phyloP scores from a whole-genome alignment of 2,113 vertebrate genomes.

The Syrrhaptes paradoxus region DNA sequence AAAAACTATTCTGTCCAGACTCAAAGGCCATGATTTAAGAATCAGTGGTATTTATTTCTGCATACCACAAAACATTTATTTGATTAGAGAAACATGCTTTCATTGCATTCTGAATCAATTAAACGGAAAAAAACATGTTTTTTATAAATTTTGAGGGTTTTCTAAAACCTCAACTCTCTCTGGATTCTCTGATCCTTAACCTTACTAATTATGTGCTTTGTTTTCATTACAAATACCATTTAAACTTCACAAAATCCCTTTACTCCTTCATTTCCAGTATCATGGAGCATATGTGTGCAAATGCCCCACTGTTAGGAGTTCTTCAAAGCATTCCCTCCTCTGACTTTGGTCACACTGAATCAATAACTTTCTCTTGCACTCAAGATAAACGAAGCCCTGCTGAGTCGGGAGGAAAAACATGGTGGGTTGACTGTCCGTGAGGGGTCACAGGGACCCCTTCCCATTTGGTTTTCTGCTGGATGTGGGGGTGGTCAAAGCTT shows the following conservation, averaged over 20 bases:
- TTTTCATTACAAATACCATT: conserved; percentile 42
- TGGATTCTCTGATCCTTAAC: conserved; percentile 56
- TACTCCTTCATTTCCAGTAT: not conserved
- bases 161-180: conserved; percentile 24
- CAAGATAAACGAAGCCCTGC: not conserved
- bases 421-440: not conserved
- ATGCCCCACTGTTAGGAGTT: not conserved
- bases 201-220: conserved; percentile 32
- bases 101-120: conserved; percentile 37
- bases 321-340: not conserved
- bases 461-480: not conserved
- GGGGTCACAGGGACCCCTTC: not conserved
- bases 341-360: not conserved
- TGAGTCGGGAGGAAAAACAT: not conserved
- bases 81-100: conserved; percentile 63
- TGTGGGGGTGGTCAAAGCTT: not conserved
- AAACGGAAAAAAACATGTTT: not conserved
- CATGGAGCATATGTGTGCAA: not conserved
- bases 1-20: not conserved
- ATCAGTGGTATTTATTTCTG: conserved; percentile 61
- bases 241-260: not conserved
- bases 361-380: not conserved
- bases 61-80: conserved; percentile 36
- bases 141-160: conserved; percentile 31
- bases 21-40: not conserved